phyloP scores from a whole-genome alignment of 2,113 vertebrate genomes.

The cattle (Bos taurus) region ARS-UCD2.0 NC_037333.1:40626001-40626500 shows the following conservation, averaged over 20 bases:
- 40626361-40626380: neutral
- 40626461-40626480: too few relatives aligned
- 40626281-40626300: neutral
- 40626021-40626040: neutral
- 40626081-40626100: neutral
- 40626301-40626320: neutral
- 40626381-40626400: neutral
- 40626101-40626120: neutral
- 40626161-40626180: neutral
- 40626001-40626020: neutral
- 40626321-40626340: neutral
- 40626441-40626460: too few relatives aligned
- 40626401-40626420: neutral
- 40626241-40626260: rapidly evolving
- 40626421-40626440: neutral
- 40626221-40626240: neutral
- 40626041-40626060: neutral
- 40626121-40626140: neutral
- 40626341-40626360: neutral
- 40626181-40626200: too few relatives aligned
- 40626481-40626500: too few relatives aligned
- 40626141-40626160: neutral
- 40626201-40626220: neutral
- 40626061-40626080: neutral
- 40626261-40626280: neutral